These are phyloP conservation scores for Calcarius lapponicus DNA, from an alignment of 2,797 vertebrate species.

Conservation along the genomic window DNA sequence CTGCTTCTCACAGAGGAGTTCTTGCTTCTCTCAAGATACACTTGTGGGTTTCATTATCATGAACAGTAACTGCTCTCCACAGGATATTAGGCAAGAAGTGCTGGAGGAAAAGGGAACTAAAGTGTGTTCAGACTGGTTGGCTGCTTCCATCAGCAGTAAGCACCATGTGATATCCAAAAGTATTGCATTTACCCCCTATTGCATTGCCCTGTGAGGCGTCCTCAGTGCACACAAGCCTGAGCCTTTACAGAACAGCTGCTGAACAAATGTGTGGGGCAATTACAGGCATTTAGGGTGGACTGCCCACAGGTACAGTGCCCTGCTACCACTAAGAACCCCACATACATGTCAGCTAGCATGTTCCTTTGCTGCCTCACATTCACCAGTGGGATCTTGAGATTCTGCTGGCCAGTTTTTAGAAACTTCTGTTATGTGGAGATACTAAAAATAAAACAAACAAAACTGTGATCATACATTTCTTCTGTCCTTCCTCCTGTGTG, in stretches of 20 bases:
- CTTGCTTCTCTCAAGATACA: neutral
- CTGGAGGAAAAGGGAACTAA: conserved; percentile 63
- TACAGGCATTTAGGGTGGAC: neutral
- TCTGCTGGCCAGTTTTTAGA: neutral
- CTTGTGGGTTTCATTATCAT: conserved; percentile 12
- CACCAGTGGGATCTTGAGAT: neutral
- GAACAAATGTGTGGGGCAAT: neutral
- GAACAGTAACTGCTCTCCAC: conserved; percentile 14
- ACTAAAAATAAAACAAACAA: neutral
- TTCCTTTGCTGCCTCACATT: neutral
- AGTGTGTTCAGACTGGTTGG: conserved; percentile 33
- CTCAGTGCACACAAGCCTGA: neutral
- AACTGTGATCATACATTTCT: neutral
- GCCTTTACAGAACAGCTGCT: neutral
- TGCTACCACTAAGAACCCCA: neutral
- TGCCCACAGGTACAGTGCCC: neutral
- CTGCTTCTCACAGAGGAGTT: neutral
- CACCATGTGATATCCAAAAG: conserved; percentile 16
- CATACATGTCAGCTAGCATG: fast-evolving
- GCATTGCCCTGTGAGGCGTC: neutral
- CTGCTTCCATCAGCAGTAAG: conserved; percentile 54
- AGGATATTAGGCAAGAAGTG: conserved; percentile 74
- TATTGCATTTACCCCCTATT: neutral
- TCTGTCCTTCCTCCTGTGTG: neutral
- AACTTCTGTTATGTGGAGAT: neutral